Evolutionary conservation across 2,797 vertebrate genomes (phyloP), one percentile per base, ranked within the genome.

Genomic region (Myotis findleyi): DNA sequence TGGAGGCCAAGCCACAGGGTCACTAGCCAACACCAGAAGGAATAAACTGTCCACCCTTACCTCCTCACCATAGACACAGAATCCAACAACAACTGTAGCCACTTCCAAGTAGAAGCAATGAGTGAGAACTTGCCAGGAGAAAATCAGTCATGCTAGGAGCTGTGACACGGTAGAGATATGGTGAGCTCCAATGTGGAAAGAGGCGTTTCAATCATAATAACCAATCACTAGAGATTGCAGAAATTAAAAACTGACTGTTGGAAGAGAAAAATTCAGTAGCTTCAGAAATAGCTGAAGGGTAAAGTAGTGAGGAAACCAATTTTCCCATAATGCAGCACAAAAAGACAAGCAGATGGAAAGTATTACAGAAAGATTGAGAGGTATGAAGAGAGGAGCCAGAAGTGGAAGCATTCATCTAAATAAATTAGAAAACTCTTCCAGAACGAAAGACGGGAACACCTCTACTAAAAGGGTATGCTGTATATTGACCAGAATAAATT

Each of bases 391-490:
- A 10, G 9, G 41, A 66, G 27, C 55, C 47, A 18, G 18, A 72
- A 69, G 57, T 30, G 6, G 53, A 87, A 81, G 81, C 23, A 57
- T 30, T 51, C 69, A 73, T 17, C 75, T 59, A 73, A 82, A 92
- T 89, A 80, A 86, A 68, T 85, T 59, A 87, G 59, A 91, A 95
- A 68, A 85, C 4, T 51, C 87, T 85, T 81, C 38, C 47, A 59
- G 51, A 87, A 87, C 66, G 76, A 33, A 75, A 85, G 44, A 71
- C 17, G 20, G 7, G 27, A 88, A 38, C 9, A 33, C 6, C 33
- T 33, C 33, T 33, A 33, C 33, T 33, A 33, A 33, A 33, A 33
- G 33, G 33, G 33, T 33, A 33, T 33, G 33, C 33, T 33, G 33
- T 33, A 33, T 33, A 33, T 33, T 33, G 33, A 6, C 38, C 21